Evolutionary conservation across 2,888 invertebrate genomes (phyloP), one percentile per base, ranked within the genome.

Genomic region (Eilema depressum): DNA sequence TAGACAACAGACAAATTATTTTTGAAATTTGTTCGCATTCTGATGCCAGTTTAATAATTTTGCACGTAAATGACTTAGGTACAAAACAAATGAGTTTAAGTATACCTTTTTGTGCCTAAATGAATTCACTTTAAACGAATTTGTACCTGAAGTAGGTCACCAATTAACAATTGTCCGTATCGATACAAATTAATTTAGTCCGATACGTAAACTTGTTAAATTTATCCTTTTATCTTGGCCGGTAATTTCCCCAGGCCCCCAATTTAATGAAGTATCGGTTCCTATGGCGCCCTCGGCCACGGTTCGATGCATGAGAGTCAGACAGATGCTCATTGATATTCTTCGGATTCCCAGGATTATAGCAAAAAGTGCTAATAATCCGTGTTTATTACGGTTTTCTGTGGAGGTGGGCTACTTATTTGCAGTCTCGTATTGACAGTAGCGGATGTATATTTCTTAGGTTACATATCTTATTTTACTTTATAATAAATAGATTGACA

Each of bases 291-390:
- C 3, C 25, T 37, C 14, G 23, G 23, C 23, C 37, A 37, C 62
- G 33, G 33, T 63, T 25, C 14, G 37, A 10, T 37, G 23, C 37
- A 23, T 63, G 62, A 37, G 62, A 63, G 25, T 25, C 37, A 17
- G 17, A 23, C 62, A 63, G 33, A 37, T 63, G 62, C 37, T 63
- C 62, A 37, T 17, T 63, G 37, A 37, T 37, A 63, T 37, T 63
- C 33, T 63, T 63, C 23, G 14, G 23, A 37, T 63, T 17, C 33
- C 25, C 8, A 17, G 62, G 23, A 37, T 63, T 63, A 63, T 17
- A 33, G 37, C 23, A 23, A 63, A 23, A 62, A 62, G 62, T 62
- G n/a, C 23, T 62, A 23, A 33, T 62, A 33, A 62, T 30, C 62
- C 23, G 25, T 63, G 23, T 37, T 62, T 37, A 25, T 33, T 63